These are phyloP conservation scores for Orthonyx spaldingii DNA, from an alignment of 2,113 vertebrate species.

Conservation along the genomic window DNA sequence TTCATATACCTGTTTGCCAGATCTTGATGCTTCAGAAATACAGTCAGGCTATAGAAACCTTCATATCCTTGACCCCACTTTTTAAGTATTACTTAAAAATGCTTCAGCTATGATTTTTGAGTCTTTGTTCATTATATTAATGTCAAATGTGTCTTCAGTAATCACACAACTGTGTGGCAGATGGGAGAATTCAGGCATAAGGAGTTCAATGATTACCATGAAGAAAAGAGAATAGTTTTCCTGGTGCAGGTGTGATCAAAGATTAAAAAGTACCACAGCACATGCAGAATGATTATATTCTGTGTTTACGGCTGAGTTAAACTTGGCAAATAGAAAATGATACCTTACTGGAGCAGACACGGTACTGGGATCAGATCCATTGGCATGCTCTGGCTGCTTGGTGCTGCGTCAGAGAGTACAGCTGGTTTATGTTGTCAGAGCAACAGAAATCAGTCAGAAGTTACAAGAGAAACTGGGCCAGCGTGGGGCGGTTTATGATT, in stretches of 20 bases:
- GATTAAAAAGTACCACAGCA: neutral
- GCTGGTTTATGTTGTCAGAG: neutral
- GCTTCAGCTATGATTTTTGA: neutral
- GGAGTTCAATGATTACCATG: neutral
- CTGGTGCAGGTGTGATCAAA: neutral
- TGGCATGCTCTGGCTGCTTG: fast-evolving
- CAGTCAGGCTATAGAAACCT: neutral
- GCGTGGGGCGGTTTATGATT: fast-evolving
- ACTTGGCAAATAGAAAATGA: neutral
- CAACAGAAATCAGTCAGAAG: neutral
- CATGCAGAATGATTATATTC: neutral
- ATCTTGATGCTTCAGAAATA: neutral
- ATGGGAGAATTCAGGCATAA: neutral
- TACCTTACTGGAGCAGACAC: neutral
- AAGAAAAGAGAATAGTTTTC: neutral
- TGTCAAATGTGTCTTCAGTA: neutral
- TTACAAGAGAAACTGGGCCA: neutral
- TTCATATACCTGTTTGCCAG: neutral
- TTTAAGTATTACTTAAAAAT: neutral
- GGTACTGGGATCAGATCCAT: neutral
- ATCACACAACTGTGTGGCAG: neutral
- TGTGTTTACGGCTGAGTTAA: neutral
- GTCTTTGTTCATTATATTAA: neutral
- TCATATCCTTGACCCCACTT: neutral
- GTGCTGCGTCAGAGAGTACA: neutral